Conservation (phyloP, 2,888 invertebrate genomes). For the Athetis lepigone region DNA sequence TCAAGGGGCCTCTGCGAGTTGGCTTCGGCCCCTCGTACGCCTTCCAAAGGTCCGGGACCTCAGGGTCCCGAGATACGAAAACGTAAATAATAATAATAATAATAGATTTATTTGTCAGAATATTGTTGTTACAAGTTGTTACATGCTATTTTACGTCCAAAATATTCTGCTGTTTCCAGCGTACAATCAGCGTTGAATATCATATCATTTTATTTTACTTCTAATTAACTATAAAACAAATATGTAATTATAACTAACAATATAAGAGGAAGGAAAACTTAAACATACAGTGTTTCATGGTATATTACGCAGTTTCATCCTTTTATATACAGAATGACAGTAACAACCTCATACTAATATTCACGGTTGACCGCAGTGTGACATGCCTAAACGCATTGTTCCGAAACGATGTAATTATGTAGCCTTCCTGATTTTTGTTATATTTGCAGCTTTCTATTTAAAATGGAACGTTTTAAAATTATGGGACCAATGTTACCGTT, state of each 20-base stretch:
- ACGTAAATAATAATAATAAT: too few species aligned
- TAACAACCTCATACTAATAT: conserved; percentile 8
- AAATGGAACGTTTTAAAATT: not conserved
- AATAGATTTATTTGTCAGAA: too few species aligned
- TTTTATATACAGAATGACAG: not conserved
- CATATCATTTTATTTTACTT: not conserved
- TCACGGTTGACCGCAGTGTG: conserved; percentile 22
- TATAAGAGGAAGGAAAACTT: conserved; percentile 22
- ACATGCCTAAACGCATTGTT: conserved; percentile 36
- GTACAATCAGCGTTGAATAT: too few species aligned
- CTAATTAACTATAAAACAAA: not conserved
- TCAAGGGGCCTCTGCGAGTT: too few species aligned
- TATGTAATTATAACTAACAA: conserved; percentile 1
- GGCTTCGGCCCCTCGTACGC: too few species aligned
- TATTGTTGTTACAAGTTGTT: too few species aligned
- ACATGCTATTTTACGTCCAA: too few species aligned
- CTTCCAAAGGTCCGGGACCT: too few species aligned
- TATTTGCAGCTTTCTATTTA: conserved; percentile 39
- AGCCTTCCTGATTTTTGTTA: conserved; percentile 49
- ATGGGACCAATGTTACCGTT: not conserved
- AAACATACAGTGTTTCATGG: not conserved
- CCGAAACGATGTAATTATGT: not conserved
- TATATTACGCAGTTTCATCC: not conserved
- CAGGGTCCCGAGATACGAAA: too few species aligned
- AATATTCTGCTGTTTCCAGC: too few species aligned